These are phyloP conservation scores for Xenopus petersii DNA, from an alignment of 2,797 vertebrate genomes.

Conservation along the genomic window DNA sequence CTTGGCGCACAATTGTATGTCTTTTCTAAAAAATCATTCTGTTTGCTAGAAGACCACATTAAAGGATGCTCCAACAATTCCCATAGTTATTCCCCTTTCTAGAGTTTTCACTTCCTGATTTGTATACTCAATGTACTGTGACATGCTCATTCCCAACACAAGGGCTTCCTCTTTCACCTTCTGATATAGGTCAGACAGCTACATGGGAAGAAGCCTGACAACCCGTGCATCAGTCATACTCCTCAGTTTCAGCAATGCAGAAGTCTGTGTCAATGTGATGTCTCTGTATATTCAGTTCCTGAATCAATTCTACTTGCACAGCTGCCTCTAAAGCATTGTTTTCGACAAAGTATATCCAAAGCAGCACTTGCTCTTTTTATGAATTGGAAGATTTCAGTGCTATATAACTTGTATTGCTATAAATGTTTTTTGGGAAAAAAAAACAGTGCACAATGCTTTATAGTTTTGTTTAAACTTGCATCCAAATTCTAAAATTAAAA, in stretches of 20 bases:
- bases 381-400: no score
- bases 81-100: background rate
- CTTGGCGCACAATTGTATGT: constrained; percentile 5
- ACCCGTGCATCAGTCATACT: background rate
- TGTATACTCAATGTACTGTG: constrained; percentile 23
- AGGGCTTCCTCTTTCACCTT: constrained; percentile 21
- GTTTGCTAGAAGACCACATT: background rate
- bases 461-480: no score
- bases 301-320: background rate
- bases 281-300: background rate
- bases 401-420: no score
- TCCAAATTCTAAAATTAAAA: no score
- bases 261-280: constrained; percentile 10
- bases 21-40: background rate
- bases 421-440: no score
- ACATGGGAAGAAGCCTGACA: background rate
- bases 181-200: constrained; percentile 17
- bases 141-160: constrained; percentile 1
- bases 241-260: constrained; percentile 1
- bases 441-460: no score
- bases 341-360: background rate
- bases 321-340: background rate
- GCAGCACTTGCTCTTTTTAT: background rate
- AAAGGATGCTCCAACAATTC: constrained; percentile 10
- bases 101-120: constrained; percentile 12